These are phyloP conservation scores for Antigone vipio DNA, from an alignment of 2,113 vertebrate species.

Conservation along the genomic window DNA sequence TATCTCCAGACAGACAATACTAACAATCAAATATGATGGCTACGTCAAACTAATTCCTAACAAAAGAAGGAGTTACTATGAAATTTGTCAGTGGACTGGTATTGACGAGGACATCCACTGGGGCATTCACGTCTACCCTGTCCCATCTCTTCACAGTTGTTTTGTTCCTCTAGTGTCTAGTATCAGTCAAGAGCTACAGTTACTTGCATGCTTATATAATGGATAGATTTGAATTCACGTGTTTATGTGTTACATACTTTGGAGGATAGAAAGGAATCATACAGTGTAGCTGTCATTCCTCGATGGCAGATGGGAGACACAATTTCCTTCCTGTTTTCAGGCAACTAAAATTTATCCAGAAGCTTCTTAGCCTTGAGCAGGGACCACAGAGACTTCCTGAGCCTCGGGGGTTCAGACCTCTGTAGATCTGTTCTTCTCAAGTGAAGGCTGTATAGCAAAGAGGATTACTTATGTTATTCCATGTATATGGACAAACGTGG, in stretches of 20 bases:
- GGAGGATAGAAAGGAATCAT: background rate
- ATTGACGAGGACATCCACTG: background rate
- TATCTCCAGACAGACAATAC: background rate
- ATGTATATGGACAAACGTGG: background rate
- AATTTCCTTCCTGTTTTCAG: background rate
- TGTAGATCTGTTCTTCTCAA: background rate
- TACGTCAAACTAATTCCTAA: background rate
- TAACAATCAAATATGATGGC: too few relatives aligned
- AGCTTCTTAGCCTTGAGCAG: background rate
- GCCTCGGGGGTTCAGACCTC: background rate
- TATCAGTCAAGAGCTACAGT: background rate
- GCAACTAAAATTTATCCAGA: background rate
- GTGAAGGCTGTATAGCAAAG: background rate
- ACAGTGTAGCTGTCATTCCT: background rate
- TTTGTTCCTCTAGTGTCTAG: background rate
- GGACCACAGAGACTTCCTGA: background rate
- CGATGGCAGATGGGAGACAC: background rate
- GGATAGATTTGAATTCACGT: background rate
- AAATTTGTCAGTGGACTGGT: background rate
- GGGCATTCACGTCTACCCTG: background rate
- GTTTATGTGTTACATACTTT: fast-evolving
- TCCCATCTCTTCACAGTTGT: background rate
- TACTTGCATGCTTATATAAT: background rate
- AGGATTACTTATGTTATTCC: background rate
- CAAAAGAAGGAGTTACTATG: background rate